Evolutionary conservation across 1,140 invertebrate species (phyloP).

Genomic region (Tyrophagus putrescentiae): DNA sequence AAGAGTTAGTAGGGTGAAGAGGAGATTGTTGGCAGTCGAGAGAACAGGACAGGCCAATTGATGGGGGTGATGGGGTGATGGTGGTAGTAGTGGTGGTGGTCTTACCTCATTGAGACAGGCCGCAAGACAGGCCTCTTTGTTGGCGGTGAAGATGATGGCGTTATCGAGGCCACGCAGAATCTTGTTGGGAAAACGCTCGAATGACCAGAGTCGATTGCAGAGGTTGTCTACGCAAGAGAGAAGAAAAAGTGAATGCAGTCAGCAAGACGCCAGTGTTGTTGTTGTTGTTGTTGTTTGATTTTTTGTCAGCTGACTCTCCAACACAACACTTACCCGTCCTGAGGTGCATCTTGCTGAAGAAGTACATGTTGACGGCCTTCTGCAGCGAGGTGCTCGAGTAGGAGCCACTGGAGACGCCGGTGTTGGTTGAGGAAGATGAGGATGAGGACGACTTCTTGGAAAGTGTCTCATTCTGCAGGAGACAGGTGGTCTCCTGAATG

Average conservation of each 20-base stretch:
- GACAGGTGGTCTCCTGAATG: conserved; percentile 75
- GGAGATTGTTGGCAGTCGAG: neutral
- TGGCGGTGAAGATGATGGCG: conserved; percentile 76
- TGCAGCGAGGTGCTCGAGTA: conserved; percentile 52
- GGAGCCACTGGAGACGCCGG: neutral
- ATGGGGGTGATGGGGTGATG: conserved; percentile 15
- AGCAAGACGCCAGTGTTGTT: no score
- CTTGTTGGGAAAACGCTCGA: conserved; percentile 80
- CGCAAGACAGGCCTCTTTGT: conserved; percentile 78
- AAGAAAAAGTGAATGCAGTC: neutral
- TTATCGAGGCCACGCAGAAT: conserved; percentile 75
- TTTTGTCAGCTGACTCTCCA: no score
- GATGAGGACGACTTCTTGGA: conserved; percentile 47
- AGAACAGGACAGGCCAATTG: conserved; percentile 17
- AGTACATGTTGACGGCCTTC: conserved; percentile 75
- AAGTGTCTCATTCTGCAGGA: conserved; percentile 77
- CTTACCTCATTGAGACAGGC: conserved; percentile 74
- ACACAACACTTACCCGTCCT: conserved; percentile 48
- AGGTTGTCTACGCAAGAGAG: conserved; percentile 54
- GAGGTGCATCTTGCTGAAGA: conserved; percentile 83
- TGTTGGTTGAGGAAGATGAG: neutral
- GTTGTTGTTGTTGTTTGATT: no score
- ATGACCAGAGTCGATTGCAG: conserved; percentile 75
- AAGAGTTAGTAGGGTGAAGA: neutral
- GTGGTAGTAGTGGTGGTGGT: no score